Conservation (phyloP, 2,113 vertebrate genomes). For the Ctenodactylus gundi region DNA sequence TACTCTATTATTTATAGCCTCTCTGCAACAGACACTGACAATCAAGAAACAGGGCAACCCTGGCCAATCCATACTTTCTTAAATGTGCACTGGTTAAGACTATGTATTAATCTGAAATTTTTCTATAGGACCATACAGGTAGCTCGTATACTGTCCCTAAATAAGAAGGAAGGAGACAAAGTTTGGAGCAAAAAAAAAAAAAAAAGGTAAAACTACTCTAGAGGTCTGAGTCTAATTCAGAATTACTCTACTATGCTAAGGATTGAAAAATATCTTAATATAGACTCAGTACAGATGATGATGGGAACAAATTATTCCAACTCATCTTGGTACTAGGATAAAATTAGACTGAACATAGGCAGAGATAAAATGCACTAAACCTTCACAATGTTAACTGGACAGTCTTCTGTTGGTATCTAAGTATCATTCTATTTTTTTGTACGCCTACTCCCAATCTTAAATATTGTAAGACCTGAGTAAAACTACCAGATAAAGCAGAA, state of each 20-base stretch:
- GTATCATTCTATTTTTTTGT: background rate
- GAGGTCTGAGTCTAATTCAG: background rate
- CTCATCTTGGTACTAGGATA: background rate
- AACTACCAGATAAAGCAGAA: background rate
- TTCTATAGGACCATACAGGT: too few relatives aligned
- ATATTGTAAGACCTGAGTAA: background rate
- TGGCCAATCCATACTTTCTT: background rate
- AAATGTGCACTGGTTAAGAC: background rate
- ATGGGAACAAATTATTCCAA: background rate
- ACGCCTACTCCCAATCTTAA: background rate
- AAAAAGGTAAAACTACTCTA: background rate
- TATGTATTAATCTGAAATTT: constrained; percentile 34
- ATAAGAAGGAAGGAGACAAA: background rate
- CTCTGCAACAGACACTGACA: background rate
- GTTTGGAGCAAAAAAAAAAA: background rate
- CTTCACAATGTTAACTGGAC: background rate
- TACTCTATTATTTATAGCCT: background rate
- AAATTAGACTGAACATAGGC: background rate
- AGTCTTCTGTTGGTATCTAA: background rate
- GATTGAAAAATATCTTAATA: background rate
- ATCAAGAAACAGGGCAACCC: background rate
- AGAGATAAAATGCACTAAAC: background rate
- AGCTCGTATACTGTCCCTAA: background rate
- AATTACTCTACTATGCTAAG: background rate
- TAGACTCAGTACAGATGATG: background rate